Evolutionary conservation across 2,888 invertebrate genomes (phyloP), one percentile per base, ranked within the genome.

Genomic region (Epinotia bilunana): DNA sequence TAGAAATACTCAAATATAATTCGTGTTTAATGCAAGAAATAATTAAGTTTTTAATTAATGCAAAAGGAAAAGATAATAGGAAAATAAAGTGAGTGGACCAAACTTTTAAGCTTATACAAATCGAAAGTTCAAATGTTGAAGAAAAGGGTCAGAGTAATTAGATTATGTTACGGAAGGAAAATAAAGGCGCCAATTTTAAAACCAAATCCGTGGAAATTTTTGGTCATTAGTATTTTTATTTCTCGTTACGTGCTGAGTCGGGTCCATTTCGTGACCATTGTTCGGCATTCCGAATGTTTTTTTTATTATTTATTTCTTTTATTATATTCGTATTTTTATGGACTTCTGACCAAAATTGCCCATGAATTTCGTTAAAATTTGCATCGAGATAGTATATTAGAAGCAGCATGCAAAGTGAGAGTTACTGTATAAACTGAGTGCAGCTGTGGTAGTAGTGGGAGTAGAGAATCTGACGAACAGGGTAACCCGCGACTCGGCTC

Each of bases 371-470:
- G 81, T 79, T 79, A 80, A 83, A 81, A 82, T 80, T 81, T 81
- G 80, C 79, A 83, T 84, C 0, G 83, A 89, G 84, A 88, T 85
- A 89, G 83, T 87, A 87, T 88, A 88, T 89, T 87, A 90, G 89
- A 93, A 94, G 94, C 94, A 81, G 86, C 94, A 94, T 94, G 94
- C 94, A 91, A 84, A 92, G 92, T 92, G 91, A 89, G 89, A 92
- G 85, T 89, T 87, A 87, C 83, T 89, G 87, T 90, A 87, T 87
- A 87, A 83, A 89, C 86, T 88, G 88, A 92, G 90, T 94, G 91
- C 87, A 89, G 85, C 86, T 88, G 89, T 91, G 87, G 85, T 87
- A 88, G 85, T 87, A 88, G 89, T 90, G 88, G 90, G 89, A 87
- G 87, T 88, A 86, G 83, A 90, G 87, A 87, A 89, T 87, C 83